Percentiles rank a stretch among this genome's conserved stretches.
Evolutionary conservation across 2,113 vertebrate genomes (phyloP).

Genomic region (Odobenus rosmarus): DNA sequence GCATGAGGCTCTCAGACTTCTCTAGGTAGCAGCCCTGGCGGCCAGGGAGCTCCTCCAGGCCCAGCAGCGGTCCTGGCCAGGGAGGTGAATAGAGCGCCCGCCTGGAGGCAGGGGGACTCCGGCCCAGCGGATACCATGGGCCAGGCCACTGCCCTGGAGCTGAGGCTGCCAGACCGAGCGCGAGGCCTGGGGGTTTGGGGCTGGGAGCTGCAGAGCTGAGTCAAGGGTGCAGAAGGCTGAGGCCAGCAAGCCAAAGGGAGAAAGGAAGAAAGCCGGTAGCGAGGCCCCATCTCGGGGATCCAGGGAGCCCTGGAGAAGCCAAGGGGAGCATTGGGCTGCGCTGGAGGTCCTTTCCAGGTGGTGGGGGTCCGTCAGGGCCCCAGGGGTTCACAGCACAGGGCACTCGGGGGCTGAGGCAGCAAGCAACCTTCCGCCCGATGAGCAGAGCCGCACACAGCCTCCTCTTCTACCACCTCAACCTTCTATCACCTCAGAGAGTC

Average conservation of each 20-base stretch:
- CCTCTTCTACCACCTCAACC: not conserved
- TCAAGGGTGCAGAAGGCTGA: slow-evolving; percentile 73
- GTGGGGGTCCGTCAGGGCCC: not conserved
- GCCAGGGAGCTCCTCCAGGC: not conserved
- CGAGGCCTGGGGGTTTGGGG: not conserved
- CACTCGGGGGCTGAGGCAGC: not conserved
- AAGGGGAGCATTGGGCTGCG: rapidly evolving
- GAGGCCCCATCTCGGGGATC: not conserved
- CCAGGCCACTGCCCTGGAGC: not conserved
- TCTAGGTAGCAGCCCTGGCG: not conserved
- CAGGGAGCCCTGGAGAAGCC: not conserved
- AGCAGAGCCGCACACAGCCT: not conserved
- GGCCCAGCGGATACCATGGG: not conserved
- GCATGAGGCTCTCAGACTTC: not conserved
- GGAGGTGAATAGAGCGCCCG: not conserved
- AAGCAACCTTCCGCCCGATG: not conserved
- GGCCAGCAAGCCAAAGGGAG: not conserved
- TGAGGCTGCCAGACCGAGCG: not conserved
- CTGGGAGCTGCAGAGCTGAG: not conserved
- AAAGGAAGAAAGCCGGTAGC: not conserved
- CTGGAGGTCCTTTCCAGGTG: not conserved
- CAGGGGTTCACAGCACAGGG: not conserved
- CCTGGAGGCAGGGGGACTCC: not conserved
- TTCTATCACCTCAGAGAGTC: not conserved
- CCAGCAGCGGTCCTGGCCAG: not conserved